Evolutionary conservation across 2,888 invertebrate genomes (phyloP).

Genomic region (Dryomyza anilis): DNA sequence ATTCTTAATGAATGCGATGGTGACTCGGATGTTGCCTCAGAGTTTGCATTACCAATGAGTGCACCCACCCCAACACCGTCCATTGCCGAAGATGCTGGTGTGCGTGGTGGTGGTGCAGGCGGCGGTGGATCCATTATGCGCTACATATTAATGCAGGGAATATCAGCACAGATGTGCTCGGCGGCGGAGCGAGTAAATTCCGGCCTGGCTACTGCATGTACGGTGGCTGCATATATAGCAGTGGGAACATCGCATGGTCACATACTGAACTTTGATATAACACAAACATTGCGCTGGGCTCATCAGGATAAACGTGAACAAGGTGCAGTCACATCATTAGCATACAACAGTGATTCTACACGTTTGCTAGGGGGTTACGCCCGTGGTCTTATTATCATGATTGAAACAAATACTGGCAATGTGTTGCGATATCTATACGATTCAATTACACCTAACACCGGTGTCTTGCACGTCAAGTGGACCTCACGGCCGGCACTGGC

Average conservation of each 20-base stretch:
- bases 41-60: conserved; percentile 50
- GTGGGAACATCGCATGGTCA: conserved; percentile 94
- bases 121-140: conserved; percentile 71
- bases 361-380: conserved; percentile 79
- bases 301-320: conserved; percentile 69
- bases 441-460: conserved; percentile 82
- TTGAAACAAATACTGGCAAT: conserved; percentile 83
- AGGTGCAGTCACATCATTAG: conserved; percentile 81
- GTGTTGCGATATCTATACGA: conserved; percentile 76
- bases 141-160: conserved; percentile 82
- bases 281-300: conserved; percentile 90
- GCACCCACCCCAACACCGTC: conserved; percentile 61
- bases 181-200: conserved; percentile 88
- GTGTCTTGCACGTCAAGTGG: conserved; percentile 73
- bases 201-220: conserved; percentile 84
- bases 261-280: conserved; percentile 82
- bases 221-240: conserved; percentile 80
- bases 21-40: conserved; percentile 66
- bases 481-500: conserved; percentile 77
- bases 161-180: conserved; percentile 86
- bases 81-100: conserved; percentile 50
- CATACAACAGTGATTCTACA: conserved; percentile 86
- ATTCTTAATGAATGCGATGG: conserved; percentile 78
- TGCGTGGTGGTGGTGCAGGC: conserved; percentile 61
- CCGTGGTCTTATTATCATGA: conserved; percentile 88